Evolutionary conservation across 1,140 invertebrate species (phyloP), one percentile per base, ranked within the genome.

Genomic region (Eulimnadia texana): DNA sequence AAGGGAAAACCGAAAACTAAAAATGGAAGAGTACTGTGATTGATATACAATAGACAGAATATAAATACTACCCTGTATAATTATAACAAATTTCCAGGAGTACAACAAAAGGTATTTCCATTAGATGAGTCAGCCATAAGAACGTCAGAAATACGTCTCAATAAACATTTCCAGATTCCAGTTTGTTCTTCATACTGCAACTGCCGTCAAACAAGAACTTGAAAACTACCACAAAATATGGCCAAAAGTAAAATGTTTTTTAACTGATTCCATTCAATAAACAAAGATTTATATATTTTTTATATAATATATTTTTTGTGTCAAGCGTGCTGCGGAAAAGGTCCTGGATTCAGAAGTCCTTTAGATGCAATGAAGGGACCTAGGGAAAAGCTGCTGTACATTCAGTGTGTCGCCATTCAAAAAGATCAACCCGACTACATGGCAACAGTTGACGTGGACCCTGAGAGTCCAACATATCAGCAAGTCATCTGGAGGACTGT

Each of bases 401-500:
- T 92, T 1, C 78, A 86, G n/a, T 91, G 90, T 68, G 80, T 93
- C 25, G 71, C 74, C 50, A 64, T 54, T 3, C 70, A 68, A 0
- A 54, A 52, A 13, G 66, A 49, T 1, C 84, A 87, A 70, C 80
- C 86, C 0, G 94, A 98, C 74, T 90, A 93, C 68, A 75, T 98
- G 19, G 82, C 86, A 9, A 94, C 91, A 0, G 81, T 98, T 1
- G 92, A 98, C 70, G 85, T 98, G 3, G 85, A 98, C 74, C 90
- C 90, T 0, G 67, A 80, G 1, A 96, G 92, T 51, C 71, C 83
- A 2, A 88, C 83, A n/a, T 98, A 88, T 72, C 81, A 80, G 60
- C 80, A 94, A 80, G 92, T 93, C 2, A 86, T 98, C 55, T 84
- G 90, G 70, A 84, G 90, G 53, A 77, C 90, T 0, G 78, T 83